Evolutionary conservation across 1,140 invertebrate genomes (phyloP).

Genomic region (Sitobion miscanthi): DNA sequence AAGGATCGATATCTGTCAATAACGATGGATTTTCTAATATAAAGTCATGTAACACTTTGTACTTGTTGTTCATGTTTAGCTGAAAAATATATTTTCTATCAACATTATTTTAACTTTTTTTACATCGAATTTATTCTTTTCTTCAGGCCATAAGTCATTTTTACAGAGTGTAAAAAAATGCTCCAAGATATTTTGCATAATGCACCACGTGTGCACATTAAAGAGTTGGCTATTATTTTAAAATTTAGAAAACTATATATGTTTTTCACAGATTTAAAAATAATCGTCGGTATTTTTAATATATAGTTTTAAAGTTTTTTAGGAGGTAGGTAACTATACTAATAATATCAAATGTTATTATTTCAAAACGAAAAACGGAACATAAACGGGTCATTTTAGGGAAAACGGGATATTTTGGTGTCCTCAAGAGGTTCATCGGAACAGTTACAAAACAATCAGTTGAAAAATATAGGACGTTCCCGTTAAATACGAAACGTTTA

Average conservation of each 20-base stretch:
- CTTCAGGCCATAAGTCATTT: too few species aligned
- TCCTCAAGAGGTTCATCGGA: too few species aligned
- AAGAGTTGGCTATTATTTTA: too few species aligned
- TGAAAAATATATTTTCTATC: not conserved
- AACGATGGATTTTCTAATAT: not conserved
- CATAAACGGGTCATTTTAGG: not conserved
- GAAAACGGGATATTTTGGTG: not conserved
- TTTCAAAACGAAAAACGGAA: not conserved
- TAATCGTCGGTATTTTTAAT: not conserved
- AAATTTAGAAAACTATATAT: not conserved
- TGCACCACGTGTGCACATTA: too few species aligned
- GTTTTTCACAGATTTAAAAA: not conserved
- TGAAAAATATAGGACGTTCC: too few species aligned
- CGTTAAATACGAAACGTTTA: too few species aligned
- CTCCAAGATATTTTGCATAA: too few species aligned
- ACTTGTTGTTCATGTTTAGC: not conserved
- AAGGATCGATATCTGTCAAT: too few species aligned
- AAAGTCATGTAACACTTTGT: not conserved
- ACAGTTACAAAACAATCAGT: too few species aligned
- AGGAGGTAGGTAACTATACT: not conserved
- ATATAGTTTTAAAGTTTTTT: not conserved
- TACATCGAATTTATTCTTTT: too few species aligned
- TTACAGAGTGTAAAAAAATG: too few species aligned
- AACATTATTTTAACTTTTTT: not conserved
- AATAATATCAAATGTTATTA: not conserved